Conservation (phyloP, 2,888 invertebrate species). For the Plusia festucae region DNA sequence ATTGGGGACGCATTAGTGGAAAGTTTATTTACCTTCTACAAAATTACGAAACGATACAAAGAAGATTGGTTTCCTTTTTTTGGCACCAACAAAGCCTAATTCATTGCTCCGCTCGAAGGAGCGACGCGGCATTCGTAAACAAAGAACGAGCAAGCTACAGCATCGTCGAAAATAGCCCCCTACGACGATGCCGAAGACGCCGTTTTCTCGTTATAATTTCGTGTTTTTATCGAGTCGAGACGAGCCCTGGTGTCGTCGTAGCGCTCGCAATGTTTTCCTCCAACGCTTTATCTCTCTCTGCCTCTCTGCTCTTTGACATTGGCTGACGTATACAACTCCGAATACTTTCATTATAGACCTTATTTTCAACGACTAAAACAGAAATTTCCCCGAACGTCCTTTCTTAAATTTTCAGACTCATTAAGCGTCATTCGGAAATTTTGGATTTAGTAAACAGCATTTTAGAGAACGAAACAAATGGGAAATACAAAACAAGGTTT, state of each 20-base stretch:
- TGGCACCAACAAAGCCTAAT: conserved; percentile 59
- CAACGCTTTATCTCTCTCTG: conserved; percentile 81
- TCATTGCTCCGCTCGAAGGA: conserved; percentile 61
- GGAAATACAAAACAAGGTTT: conserved; percentile 64
- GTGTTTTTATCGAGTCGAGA: conserved; percentile 68
- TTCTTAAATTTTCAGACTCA: conserved; percentile 82
- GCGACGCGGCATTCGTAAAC: conserved; percentile 49
- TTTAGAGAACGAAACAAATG: conserved; percentile 72
- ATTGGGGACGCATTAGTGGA: conserved; percentile 55
- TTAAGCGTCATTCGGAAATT: conserved; percentile 83
- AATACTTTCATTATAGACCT: conserved; percentile 68
- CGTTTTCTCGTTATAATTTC: conserved; percentile 66
- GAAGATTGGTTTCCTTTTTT: conserved; percentile 53
- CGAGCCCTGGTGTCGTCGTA: conserved; percentile 53
- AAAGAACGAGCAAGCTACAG: conserved; percentile 62
- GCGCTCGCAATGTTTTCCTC: conserved; percentile 81
- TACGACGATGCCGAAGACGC: conserved; percentile 60
- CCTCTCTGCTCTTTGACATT: conserved; percentile 86
- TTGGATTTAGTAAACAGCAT: conserved; percentile 81
- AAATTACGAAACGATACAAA: conserved; percentile 46
- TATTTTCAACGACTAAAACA: conserved; percentile 67
- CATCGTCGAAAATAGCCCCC: conserved; percentile 61
- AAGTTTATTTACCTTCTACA: conserved; percentile 47
- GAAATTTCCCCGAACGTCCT: conserved; percentile 59
- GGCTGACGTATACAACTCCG: conserved; percentile 77